Conservation (phyloP, 2,113 vertebrate genomes). For the Megalops atlanticus region DNA sequence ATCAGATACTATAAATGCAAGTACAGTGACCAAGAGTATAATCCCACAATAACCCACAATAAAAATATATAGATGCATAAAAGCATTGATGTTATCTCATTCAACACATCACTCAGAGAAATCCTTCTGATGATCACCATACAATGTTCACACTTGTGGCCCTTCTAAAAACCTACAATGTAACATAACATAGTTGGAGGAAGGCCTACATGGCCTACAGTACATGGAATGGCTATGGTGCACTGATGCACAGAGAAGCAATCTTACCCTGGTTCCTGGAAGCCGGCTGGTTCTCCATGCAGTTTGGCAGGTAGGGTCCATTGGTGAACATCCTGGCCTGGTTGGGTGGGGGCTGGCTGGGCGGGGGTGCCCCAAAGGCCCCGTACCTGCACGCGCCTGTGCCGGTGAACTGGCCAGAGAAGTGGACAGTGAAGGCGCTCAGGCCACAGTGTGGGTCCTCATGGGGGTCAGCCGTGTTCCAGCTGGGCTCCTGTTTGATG, state of each 20-base stretch:
- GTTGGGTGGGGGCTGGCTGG: conserved; percentile 61
- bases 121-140: too few species aligned
- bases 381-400: conserved; percentile 94
- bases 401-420: conserved; percentile 95
- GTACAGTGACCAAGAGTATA: too few species aligned
- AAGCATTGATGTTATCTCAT: too few species aligned
- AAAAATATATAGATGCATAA: too few species aligned
- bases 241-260: not conserved
- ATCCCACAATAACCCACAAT: too few species aligned
- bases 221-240: not conserved
- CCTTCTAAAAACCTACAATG: not conserved
- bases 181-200: not conserved
- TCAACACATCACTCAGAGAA: too few species aligned
- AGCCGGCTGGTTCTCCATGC: conserved; percentile 84
- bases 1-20: too few species aligned
- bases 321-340: conserved; percentile 89
- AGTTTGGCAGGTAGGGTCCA: conserved; percentile 89
- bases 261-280: conserved; percentile 89
- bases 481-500: conserved; percentile 96
- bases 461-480: conserved; percentile 83
- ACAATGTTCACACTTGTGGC: too few species aligned
- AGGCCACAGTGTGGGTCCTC: conserved; percentile 89
- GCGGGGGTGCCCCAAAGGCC: conserved; percentile 78
- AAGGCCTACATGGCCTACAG: not conserved
- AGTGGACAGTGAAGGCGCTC: conserved; percentile 96